Conservation (phyloP, 2,113 vertebrate genomes). For the Dasyornis broadbenti region DNA sequence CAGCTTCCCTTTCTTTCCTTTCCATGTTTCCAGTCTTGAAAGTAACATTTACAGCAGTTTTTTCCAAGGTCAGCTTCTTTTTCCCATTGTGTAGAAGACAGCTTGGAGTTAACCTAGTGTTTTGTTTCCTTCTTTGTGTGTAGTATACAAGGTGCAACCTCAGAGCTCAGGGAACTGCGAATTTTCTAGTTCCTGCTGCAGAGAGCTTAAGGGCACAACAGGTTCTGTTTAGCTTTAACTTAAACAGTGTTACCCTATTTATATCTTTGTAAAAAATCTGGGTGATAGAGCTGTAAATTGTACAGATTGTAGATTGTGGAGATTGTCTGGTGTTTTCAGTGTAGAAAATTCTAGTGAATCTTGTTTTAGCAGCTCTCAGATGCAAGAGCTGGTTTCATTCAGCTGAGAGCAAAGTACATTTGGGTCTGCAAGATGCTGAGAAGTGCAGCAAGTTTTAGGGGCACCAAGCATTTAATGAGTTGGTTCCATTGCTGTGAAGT, state of each 20-base stretch:
- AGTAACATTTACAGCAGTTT: neutral
- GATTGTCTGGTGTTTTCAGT: slow-evolving; percentile 12
- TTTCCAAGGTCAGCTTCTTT: neutral
- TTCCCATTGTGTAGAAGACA: neutral
- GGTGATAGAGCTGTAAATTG: neutral
- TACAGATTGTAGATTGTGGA: slow-evolving; percentile 5
- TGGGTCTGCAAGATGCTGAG: neutral
- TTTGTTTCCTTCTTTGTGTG: neutral
- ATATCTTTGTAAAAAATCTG: neutral
- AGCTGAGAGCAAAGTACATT: neutral
- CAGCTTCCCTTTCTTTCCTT: neutral
- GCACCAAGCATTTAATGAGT: neutral
- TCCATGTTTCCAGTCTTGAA: neutral
- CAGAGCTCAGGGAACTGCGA: neutral
- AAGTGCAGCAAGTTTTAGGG: neutral
- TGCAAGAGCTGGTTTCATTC: slow-evolving; percentile 5
- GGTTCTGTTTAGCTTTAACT: slow-evolving; percentile 23
- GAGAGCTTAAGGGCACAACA: neutral
- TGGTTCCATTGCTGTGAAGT: neutral
- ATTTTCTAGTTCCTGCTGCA: neutral
- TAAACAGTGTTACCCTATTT: slow-evolving; percentile 11
- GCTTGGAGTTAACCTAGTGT: neutral
- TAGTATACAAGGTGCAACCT: neutral
- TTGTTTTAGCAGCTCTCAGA: neutral
- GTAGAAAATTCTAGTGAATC: neutral